phyloP scores from a whole-genome alignment of 2,113 vertebrate genomes.

The Neopipo cinnamomea region DNA sequence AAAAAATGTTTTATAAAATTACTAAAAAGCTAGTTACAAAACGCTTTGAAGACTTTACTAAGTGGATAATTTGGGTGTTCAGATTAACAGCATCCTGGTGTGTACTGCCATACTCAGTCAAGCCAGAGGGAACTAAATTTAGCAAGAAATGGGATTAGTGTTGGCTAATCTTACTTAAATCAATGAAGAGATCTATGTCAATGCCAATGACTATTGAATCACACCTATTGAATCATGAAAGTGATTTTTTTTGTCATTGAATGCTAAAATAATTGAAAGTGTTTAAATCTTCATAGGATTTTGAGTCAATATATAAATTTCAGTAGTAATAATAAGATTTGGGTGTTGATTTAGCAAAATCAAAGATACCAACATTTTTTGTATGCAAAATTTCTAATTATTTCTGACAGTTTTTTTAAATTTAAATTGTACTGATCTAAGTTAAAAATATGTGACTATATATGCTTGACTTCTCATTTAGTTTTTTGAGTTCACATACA shows the following conservation, averaged over 20 bases:
- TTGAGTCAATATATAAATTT: background rate
- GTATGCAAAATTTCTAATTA: background rate
- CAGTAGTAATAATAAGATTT: background rate
- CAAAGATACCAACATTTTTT: background rate
- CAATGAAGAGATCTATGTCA: background rate
- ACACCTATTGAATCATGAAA: background rate
- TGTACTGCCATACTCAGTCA: background rate
- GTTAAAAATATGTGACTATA: background rate
- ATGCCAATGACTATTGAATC: background rate
- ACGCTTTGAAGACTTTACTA: background rate
- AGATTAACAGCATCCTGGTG: rapidly evolving
- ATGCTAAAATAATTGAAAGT: background rate
- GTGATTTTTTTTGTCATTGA: background rate
- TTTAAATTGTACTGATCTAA: background rate
- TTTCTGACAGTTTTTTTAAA: background rate
- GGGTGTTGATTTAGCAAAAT: background rate
- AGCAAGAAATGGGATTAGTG: background rate
- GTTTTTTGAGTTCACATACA: background rate
- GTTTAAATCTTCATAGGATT: background rate
- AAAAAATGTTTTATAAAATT: background rate
- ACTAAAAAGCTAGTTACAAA: background rate
- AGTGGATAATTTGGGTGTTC: background rate
- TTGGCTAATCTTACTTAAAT: background rate
- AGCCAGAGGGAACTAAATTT: background rate
- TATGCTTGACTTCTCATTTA: background rate